A percentile compares a stretch with the other conserved stretches of the same genome.
Evolutionary conservation across 2,797 vertebrate species (phyloP).

Genomic region (Sebastes oblongus): DNA sequence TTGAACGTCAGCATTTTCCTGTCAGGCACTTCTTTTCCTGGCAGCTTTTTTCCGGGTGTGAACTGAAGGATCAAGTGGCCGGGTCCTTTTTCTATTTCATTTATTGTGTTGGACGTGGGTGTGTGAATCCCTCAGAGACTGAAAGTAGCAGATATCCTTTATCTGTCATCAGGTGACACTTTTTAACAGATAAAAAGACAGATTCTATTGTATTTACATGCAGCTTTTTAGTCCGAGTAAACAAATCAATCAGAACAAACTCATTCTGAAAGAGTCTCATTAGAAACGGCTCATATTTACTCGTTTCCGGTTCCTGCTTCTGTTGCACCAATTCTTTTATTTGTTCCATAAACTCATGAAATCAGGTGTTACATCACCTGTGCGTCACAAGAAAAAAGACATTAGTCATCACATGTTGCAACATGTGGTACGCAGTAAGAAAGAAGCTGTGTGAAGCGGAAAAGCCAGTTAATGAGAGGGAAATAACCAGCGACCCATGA

Average conservation of each 20-base stretch:
- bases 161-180: neutral
- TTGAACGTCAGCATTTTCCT: neutral
- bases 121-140: slow-evolving; percentile 21
- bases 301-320: neutral
- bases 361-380: neutral
- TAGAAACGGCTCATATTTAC: neutral
- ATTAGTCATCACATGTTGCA: neutral
- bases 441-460: neutral
- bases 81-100: neutral
- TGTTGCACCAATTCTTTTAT: neutral
- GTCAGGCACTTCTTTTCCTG: neutral
- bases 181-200: neutral
- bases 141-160: neutral
- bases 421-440: neutral
- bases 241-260: too few species aligned
- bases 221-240: neutral
- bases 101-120: slow-evolving; percentile 6
- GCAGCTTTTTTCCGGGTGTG: neutral
- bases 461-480: neutral
- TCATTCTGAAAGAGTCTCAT: neutral
- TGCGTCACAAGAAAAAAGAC: neutral
- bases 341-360: slow-evolving; percentile 5
- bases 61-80: slow-evolving; percentile 21
- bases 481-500: neutral
- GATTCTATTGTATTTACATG: neutral